Evolutionary conservation across 2,888 invertebrate genomes (phyloP), one percentile per base, ranked within the genome.

Genomic region (Rhynchonema sp.): DNA sequence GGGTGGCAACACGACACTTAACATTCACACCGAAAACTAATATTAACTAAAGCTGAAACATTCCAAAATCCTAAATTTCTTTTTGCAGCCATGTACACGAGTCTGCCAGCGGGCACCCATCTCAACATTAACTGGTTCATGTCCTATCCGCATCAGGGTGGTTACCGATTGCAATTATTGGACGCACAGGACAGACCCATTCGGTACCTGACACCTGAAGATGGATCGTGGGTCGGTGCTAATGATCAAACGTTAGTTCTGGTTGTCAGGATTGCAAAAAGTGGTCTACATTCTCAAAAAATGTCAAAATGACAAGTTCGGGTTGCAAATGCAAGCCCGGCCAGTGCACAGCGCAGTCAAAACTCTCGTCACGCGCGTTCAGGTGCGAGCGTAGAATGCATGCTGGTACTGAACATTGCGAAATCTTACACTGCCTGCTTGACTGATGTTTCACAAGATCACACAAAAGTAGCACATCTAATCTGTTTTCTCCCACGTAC

Each of bases 61-160:
- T n/a, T n/a, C n/a, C n/a, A n/a, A n/a, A n/a, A n/a, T n/a, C n/a
- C n/a, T n/a, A n/a, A n/a, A n/a, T n/a, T n/a, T n/a, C n/a, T n/a
- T n/a, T n/a, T n/a, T n/a, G n/a, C n/a, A 38, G 38, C 38, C 38
- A 17, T 23, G 13, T 49, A 49, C 49, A 57, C 27, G 20, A 49
- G 1, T 23, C 56, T 55, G 28, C 74, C 85, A 63, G 81, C 87
- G 25, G 90, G 89, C 59, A 83, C 87, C 63, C 81, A 81, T 63
- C 83, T 92, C 70, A 89, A 85, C 75, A 84, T 89, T 57, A 84
- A 87, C 63, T 92, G 91, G 91, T 89, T 89, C 76, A 80, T 91
- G 69, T 87, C 89, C 20, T 91, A 89, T 77, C 87, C 91, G 3
- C 91, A 92, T 73, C 80, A 91, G 91, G 92, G 92, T 65, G 91